phyloP scores from a whole-genome alignment of 2,797 vertebrate species.

The Sciaenops ocellatus region DNA sequence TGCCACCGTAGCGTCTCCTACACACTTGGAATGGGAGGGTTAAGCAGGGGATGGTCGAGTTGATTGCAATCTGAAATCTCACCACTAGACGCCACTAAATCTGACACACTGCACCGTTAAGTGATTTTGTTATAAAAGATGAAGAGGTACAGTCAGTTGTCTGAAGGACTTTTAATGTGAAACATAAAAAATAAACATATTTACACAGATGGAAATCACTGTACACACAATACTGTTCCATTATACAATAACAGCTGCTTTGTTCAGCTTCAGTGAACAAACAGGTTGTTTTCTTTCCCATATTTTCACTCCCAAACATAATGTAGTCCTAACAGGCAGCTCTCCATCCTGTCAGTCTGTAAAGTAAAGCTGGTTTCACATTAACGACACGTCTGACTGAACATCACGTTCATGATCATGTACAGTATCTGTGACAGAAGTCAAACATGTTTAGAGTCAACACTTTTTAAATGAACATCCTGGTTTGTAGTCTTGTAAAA shows the following conservation, averaged over 20 bases:
- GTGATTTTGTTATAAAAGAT: too few relatives aligned
- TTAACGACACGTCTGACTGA: background rate
- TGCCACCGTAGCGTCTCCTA: too few relatives aligned
- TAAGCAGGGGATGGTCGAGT: too few relatives aligned
- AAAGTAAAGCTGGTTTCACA: background rate
- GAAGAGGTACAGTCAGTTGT: background rate
- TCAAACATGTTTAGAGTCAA: background rate
- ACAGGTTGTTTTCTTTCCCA: background rate
- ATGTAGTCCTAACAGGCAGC: background rate
- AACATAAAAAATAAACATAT: slow-evolving; percentile 1
- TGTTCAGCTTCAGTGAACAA: background rate
- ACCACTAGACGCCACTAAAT: too few relatives aligned
- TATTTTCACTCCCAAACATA: background rate
- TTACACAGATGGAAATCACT: background rate
- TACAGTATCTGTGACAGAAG: too few relatives aligned
- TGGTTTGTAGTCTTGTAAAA: background rate
- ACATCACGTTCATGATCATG: background rate
- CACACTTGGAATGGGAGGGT: too few relatives aligned
- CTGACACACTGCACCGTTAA: too few relatives aligned
- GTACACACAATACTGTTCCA: background rate
- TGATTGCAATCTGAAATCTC: too few relatives aligned
- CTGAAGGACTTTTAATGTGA: background rate
- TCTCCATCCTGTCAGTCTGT: background rate
- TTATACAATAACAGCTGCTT: background rate
- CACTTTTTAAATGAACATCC: background rate